These are phyloP conservation scores for Notocelia uddmanniana DNA, from an alignment of 2,888 invertebrate genomes.

Conservation along the genomic window DNA sequence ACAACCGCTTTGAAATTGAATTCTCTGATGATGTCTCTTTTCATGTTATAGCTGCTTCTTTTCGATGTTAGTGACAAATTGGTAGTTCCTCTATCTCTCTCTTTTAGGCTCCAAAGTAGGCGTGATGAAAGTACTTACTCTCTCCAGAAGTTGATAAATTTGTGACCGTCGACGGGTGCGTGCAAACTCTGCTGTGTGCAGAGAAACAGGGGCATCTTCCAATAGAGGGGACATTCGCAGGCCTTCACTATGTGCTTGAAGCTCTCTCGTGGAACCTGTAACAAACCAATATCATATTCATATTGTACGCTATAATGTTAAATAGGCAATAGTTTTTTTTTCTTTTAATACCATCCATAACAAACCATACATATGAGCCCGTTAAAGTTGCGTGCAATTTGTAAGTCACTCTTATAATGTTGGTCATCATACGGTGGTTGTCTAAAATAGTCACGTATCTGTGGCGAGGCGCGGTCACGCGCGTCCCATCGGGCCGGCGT, in stretches of 20 bases:
- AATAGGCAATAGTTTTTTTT: no score
- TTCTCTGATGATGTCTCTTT: no score
- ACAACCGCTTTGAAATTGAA: no score
- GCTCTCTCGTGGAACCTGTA: conserved; percentile 86
- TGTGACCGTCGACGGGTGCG: conserved; percentile 91
- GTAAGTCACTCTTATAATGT: neutral
- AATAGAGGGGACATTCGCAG: conserved; percentile 97
- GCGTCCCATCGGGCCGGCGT: conserved; percentile 48
- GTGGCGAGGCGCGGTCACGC: conserved; percentile 50
- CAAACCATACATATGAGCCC: neutral
- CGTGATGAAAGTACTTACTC: conserved; percentile 87
- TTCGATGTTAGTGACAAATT: no score
- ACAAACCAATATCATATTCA: conserved; percentile 33
- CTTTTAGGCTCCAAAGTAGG: neutral
- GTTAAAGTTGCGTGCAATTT: neutral
- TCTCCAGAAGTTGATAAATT: conserved; percentile 96
- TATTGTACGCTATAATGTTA: no score
- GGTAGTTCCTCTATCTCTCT: no score
- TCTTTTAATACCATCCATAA: no score
- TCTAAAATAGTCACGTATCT: conserved; percentile 38
- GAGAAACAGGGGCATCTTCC: conserved; percentile 98
- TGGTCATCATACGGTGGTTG: conserved; percentile 4
- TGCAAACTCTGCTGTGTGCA: conserved; percentile 92
- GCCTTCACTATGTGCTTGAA: conserved; percentile 91
- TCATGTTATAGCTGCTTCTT: no score